phyloP scores from a whole-genome alignment of 2,888 invertebrate species.

The Platerodrilus igneus region DNA sequence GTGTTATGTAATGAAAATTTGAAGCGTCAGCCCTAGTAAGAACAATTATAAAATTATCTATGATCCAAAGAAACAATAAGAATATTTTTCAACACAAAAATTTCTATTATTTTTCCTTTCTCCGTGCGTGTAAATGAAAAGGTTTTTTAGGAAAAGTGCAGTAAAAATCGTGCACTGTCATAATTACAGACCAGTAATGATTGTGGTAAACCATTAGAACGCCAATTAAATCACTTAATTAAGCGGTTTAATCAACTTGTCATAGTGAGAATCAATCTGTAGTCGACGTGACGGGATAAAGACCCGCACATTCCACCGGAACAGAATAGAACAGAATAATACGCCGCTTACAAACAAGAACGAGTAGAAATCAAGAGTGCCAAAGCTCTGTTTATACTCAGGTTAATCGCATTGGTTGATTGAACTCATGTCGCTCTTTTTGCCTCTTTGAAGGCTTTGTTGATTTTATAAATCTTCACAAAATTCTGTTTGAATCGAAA shows the following conservation, averaged over 20 bases:
- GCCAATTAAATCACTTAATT: conserved; percentile 57
- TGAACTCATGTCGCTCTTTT: conserved; percentile 29
- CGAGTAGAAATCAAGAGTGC: no score
- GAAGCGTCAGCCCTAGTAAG: no score
- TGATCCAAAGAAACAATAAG: no score
- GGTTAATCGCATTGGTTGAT: conserved; percentile 32
- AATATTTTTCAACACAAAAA: no score
- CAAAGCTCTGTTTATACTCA: no score
- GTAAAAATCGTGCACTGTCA: no score
- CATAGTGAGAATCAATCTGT: conserved; percentile 48
- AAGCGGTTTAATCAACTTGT: conserved; percentile 56
- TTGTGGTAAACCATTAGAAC: conserved; percentile 40
- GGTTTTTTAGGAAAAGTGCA: no score
- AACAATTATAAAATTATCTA: no score
- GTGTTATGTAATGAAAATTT: no score
- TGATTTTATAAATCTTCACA: conserved; percentile 25
- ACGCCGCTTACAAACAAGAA: conserved; percentile 27
- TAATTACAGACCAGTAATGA: no score
- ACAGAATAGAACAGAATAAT: conserved; percentile 30
- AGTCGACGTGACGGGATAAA: conserved; percentile 35
- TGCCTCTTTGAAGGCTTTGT: conserved; percentile 22
- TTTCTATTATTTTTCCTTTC: no score
- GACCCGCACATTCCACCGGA: conserved; percentile 33
- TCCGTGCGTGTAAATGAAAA: no score
- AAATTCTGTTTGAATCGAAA: conserved; percentile 39